A percentile compares a stretch with the other conserved stretches of the same genome.
These are phyloP conservation scores for Artibeus jamaicensis DNA, from an alignment of 2,797 vertebrate genomes.

Conservation along the genomic window DNA sequence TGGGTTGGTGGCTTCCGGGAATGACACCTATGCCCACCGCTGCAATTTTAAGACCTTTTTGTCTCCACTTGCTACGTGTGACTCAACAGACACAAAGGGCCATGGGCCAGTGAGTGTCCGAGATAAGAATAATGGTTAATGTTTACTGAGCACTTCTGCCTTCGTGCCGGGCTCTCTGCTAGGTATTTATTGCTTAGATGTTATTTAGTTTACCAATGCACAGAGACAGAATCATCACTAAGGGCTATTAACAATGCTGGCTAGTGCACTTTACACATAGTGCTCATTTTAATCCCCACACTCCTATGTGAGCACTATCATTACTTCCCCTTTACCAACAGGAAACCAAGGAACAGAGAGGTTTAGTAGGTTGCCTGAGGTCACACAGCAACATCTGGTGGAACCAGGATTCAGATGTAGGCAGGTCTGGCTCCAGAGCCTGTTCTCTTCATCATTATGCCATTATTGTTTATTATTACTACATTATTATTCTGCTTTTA, in stretches of 20 bases:
- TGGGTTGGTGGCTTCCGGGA: background rate
- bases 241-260: background rate
- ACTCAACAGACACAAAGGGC: background rate
- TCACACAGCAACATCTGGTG: background rate
- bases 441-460: background rate
- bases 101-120: background rate
- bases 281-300: background rate
- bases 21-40: fast-evolving
- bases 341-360: background rate
- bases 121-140: background rate
- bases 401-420: background rate
- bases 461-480: background rate
- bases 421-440: background rate
- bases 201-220: background rate
- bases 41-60: background rate
- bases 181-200: background rate
- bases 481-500: background rate
- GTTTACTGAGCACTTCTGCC: background rate
- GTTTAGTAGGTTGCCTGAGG: background rate
- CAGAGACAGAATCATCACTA: background rate
- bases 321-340: background rate
- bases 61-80: background rate
- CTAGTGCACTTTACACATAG: background rate
- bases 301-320: background rate
- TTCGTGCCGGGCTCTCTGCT: background rate